Evolutionary conservation across 2,797 vertebrate genomes (phyloP), one percentile per base, ranked within the genome.

Genomic region (Diceros bicornis): DNA sequence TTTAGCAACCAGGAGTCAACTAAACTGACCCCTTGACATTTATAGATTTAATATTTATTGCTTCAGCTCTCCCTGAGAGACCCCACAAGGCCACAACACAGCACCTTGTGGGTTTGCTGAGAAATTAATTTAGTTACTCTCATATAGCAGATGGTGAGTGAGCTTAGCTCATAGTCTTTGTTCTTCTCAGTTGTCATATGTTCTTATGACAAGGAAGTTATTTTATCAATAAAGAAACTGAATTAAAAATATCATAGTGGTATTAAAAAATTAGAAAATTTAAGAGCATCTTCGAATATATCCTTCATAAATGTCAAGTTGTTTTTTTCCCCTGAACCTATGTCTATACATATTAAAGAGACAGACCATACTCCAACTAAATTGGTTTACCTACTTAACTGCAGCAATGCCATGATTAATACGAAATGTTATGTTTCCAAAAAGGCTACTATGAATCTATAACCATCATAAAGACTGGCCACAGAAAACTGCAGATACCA

Each of bases 401-500:
- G 37, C 8, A 89, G 20, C 12, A 91, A 85, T 50, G 37, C 34
- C 57, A 91, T 59, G 61, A 93, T 66, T 92, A 81, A 91, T 47
- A 66, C 32, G 34, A 71, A 92, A 57, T 47, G 64, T 29, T 52
- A 87, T 13, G 29, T 5, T 86, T 87, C 83, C 61, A 59, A 77
- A 90, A 84, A 85, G 50, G 52, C 27, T 89, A 34, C 50, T 71
- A 64, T 89, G 89, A 77, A 79, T 88, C 59, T 87, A 50, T 34
- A 91, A 59, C 20, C 41, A 78, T 41, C 41, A 71, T 21, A 52
- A 72, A 71, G 62, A 78, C 64, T 23, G 50, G 77, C 77, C 90
- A 92, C 57, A 91, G 86, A 75, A 96, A 96, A 96, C 61, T n/a
- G 41, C 71, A 96, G 47, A 97, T 71, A 68, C 82, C 29, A 68